These are phyloP conservation scores for Plebejus melissa DNA, from an alignment of 2,888 invertebrate species.

Conservation along the genomic window DNA sequence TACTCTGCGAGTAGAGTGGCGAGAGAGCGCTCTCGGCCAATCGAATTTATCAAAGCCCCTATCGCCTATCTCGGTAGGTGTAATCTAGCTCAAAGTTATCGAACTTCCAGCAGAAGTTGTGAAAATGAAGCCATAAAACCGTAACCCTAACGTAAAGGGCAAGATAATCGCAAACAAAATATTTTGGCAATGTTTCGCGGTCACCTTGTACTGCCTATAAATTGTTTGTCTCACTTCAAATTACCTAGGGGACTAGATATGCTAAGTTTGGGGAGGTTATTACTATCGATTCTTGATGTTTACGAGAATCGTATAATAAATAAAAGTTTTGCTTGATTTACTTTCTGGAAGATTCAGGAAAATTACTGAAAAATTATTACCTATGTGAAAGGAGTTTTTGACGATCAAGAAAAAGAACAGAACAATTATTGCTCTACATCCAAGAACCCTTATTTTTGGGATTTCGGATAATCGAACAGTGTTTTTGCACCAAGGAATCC, in stretches of 20 bases:
- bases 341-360: not conserved
- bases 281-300: not conserved
- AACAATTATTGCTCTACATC: too few relatives aligned
- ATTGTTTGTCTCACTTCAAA: constrained; percentile 30
- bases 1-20: too few relatives aligned
- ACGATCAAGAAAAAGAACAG: not conserved
- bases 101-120: not conserved
- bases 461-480: too few relatives aligned
- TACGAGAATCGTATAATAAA: not conserved
- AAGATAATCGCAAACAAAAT: constrained; percentile 30
- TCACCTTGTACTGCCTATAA: constrained; percentile 36
- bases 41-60: too few relatives aligned
- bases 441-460: too few relatives aligned
- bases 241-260: constrained; percentile 23
- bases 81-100: not conserved
- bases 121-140: not conserved
- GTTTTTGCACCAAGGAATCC: too few relatives aligned
- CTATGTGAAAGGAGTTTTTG: not conserved
- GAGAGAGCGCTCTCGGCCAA: too few relatives aligned
- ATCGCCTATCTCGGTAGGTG: too few relatives aligned
- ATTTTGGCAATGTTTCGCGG: constrained; percentile 32
- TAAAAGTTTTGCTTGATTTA: not conserved
- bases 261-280: constrained; percentile 12
- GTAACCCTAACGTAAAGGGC: not conserved
- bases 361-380: not conserved